A percentile compares a stretch with the other conserved stretches of the same genome.
phyloP scores from a whole-genome alignment of 2,113 vertebrate species.

The Centrocercus urophasianus region DNA sequence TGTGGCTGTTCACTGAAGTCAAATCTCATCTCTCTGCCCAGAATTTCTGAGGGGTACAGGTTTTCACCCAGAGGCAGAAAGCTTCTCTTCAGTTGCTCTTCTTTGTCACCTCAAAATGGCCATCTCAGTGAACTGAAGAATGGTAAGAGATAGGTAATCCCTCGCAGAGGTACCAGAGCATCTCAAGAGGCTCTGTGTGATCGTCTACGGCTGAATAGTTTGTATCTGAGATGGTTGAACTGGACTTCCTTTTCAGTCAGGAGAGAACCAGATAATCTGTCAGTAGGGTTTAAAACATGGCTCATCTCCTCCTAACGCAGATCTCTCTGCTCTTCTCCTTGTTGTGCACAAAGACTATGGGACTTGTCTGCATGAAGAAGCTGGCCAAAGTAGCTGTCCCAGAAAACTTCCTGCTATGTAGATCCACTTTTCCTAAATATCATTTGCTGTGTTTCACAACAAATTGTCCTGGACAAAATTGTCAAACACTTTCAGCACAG shows the following conservation, averaged over 20 bases:
- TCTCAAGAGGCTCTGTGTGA: neutral
- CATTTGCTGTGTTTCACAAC: neutral
- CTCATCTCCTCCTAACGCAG: neutral
- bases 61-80: neutral
- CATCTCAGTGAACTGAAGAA: neutral
- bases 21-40: neutral
- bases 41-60: neutral
- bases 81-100: neutral
- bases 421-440: neutral
- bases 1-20: neutral
- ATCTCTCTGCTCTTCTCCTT: neutral
- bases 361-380: neutral
- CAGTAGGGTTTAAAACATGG: neutral
- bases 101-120: neutral
- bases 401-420: neutral
- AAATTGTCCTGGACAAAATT: neutral
- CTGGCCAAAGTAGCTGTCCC: neutral
- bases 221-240: neutral
- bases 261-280: neutral
- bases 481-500: neutral
- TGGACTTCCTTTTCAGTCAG: neutral
- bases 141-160: constrained; percentile 7
- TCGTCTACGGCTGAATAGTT: neutral
- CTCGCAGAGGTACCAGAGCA: neutral
- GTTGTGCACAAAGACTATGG: neutral